These are phyloP conservation scores for Neogobius melanostomus DNA, from an alignment of 2,113 vertebrate species.

Conservation along the genomic window DNA sequence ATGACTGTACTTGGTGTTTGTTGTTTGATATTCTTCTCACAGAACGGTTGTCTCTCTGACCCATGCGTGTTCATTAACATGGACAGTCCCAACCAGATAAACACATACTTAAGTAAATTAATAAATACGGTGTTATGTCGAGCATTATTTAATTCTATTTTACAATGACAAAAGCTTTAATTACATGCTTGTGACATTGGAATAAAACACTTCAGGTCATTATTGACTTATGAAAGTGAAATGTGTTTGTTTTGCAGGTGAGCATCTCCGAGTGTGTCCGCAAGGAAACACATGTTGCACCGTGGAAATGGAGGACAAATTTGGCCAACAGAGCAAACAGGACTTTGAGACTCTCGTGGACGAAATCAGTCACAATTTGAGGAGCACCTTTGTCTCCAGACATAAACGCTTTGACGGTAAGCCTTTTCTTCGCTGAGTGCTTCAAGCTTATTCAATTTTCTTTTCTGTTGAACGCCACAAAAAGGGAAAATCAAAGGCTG, in stretches of 20 bases:
- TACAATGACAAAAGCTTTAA: too few relatives aligned
- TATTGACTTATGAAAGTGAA: neutral
- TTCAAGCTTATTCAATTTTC: neutral
- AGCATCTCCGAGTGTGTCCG: slow-evolving; percentile 87
- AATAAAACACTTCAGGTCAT: too few relatives aligned
- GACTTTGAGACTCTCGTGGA: slow-evolving; percentile 91
- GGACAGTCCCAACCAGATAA: too few relatives aligned
- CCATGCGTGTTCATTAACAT: too few relatives aligned
- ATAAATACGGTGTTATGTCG: too few relatives aligned
- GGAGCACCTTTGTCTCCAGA: slow-evolving; percentile 87
- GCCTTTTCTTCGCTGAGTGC: slow-evolving; percentile 43
- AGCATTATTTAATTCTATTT: too few relatives aligned
- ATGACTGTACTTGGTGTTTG: too few relatives aligned
- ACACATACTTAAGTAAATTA: too few relatives aligned
- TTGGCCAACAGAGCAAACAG: slow-evolving; percentile 89
- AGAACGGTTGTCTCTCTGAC: too few relatives aligned
- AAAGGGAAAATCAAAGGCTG: slow-evolving; percentile 18
- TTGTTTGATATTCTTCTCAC: too few relatives aligned
- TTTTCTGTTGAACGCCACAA: neutral
- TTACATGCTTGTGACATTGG: too few relatives aligned
- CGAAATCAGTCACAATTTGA: slow-evolving; percentile 88
- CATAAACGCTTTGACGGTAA: slow-evolving; percentile 96
- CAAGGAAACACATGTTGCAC: slow-evolving; percentile 93
- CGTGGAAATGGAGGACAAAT: slow-evolving; percentile 89
- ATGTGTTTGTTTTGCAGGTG: slow-evolving; percentile 74